These are phyloP conservation scores for Micrastur ruficollis DNA, from an alignment of 2,797 vertebrate species.

Conservation along the genomic window DNA sequence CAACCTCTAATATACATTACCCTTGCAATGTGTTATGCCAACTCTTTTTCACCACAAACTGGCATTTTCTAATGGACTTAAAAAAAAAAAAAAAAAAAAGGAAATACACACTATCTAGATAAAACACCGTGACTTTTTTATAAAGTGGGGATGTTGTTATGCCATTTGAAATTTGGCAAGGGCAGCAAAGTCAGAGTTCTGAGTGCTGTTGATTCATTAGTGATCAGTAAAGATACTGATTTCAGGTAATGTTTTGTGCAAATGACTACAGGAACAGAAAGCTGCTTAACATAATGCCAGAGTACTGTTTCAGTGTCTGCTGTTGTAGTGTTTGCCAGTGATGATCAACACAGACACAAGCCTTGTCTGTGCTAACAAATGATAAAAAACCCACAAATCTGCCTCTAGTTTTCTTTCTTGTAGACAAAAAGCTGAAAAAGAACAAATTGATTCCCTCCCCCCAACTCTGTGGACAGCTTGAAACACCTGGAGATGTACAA, in stretches of 20 bases:
- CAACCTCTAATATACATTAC: neutral
- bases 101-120: neutral
- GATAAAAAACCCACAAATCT: neutral
- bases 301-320: neutral
- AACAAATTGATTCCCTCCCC: rapidly evolving
- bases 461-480: neutral
- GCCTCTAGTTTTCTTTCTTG: neutral
- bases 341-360: neutral
- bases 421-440: neutral
- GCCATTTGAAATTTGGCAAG: neutral
- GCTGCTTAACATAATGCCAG: neutral
- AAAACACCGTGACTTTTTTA: neutral
- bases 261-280: neutral
- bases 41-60: neutral
- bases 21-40: neutral
- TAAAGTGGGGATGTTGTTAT: neutral
- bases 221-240: neutral
- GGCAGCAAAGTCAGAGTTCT: neutral
- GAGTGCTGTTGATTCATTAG: neutral
- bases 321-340: neutral
- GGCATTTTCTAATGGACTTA: neutral
- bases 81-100: neutral
- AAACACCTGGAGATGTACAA: neutral
- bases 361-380: neutral
- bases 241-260: neutral